Conservation (phyloP, 1,140 invertebrate species). For the Dreissena rostriformis region DNA sequence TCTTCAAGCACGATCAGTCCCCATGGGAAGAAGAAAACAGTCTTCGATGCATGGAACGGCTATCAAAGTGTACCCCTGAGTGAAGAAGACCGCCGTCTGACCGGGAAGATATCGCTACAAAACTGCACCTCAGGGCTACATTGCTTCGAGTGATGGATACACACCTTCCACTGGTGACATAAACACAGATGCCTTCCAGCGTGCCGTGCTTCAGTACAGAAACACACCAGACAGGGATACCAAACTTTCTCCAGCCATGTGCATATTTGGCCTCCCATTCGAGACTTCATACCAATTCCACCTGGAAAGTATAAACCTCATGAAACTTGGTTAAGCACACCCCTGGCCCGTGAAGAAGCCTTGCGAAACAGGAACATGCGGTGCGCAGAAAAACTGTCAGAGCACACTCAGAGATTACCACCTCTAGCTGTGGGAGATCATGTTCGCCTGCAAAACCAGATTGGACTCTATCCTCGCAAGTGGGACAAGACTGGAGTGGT, state of each 20-base stretch:
- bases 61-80: constrained; percentile 7
- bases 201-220: constrained; percentile 61
- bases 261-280: constrained; percentile 39
- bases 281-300: constrained; percentile 64
- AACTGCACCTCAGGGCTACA: constrained; percentile 56
- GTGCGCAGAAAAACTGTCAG: constrained; percentile 41
- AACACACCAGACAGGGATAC: constrained; percentile 64
- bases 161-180: constrained; percentile 51
- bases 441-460: constrained; percentile 63
- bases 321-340: constrained; percentile 59
- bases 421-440: constrained; percentile 55
- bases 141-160: constrained; percentile 54
- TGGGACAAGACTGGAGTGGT: constrained; percentile 60
- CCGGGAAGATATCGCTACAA: constrained; percentile 57
- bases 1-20: constrained; percentile 21
- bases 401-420: constrained; percentile 57
- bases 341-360: constrained; percentile 46
- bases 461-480: constrained; percentile 58
- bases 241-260: constrained; percentile 58
- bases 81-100: constrained; percentile 53
- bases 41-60: constrained; percentile 34
- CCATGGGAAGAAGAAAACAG: constrained; percentile 25
- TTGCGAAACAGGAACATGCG: constrained; percentile 60
- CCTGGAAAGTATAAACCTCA: constrained; percentile 60
- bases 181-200: constrained; percentile 56